Evolutionary conservation across 2,113 vertebrate genomes (phyloP).

Genomic region (Amazona guildingii): DNA sequence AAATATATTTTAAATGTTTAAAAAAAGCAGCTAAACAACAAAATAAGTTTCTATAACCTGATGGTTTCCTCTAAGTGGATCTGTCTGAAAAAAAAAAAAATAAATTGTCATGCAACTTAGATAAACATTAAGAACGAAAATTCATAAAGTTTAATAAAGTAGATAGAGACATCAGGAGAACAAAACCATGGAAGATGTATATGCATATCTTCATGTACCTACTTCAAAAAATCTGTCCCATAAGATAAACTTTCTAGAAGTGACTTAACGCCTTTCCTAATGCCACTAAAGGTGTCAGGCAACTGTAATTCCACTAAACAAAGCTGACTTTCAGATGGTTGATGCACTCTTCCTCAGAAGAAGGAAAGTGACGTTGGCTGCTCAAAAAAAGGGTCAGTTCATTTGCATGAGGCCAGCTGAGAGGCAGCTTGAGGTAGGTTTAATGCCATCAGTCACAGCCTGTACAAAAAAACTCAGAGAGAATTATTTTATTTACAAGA

Average conservation of each 20-base stretch:
- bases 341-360: not conserved
- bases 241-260: not conserved
- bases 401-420: not conserved
- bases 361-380: not conserved
- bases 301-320: not conserved
- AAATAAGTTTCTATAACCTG: not conserved
- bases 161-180: not conserved
- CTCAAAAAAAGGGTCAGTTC: not conserved
- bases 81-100: not conserved
- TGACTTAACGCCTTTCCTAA: not conserved
- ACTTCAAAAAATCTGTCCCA: not conserved
- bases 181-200: accelerated
- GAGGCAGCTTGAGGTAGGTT: not conserved
- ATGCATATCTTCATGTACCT: not conserved
- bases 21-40: not conserved
- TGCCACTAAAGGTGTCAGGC: not conserved
- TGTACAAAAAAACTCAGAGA: not conserved
- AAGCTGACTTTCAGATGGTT: not conserved
- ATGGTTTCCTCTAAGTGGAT: not conserved
- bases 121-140: not conserved
- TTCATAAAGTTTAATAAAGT: not conserved
- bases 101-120: not conserved
- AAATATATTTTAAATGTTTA: not conserved
- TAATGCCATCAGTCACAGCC: not conserved
- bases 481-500: not conserved